Evolutionary conservation across 2,113 vertebrate species (phyloP), one percentile per base, ranked within the genome.

Genomic region (Syrmaticus mikado): DNA sequence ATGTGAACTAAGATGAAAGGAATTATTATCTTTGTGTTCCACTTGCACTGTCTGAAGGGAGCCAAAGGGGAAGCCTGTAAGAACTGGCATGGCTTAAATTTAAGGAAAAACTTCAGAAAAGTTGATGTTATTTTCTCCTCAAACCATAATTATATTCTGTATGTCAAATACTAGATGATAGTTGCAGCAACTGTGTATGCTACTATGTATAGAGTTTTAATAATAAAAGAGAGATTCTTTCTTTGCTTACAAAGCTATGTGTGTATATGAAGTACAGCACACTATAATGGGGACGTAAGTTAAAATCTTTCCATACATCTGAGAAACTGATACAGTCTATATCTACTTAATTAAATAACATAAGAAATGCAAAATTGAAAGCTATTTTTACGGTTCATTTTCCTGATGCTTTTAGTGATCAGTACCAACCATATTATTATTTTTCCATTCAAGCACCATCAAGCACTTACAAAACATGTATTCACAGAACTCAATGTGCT

Each of bases 21-120:
- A 94, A 38, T 81, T 78, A n/a, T 65, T 82, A 87, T 92, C 78
- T 67, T 90, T 92, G 55, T 81, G 52, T 48, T 40, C 62, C 74
- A 70, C 48, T 94, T 84, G 70, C 38, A 12, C 32, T 61, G 5
- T 13, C 67, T 34, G 81, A 89, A 84, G 22, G 55, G 41, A 83
- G n/a, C 60, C 20, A n/a, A 17, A 27, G 36, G 89, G 4, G 43
- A 86, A 85, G 71, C 61, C 45, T 93, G 82, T 52, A 73, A 73
- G 34, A 93, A 90, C 21, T 91, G 74, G 32, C 28, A 89, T 21
- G 16, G 22, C 34, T 82, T 74, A 91, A 64, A 72, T 70, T 70
- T 53, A 73, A 68, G 55, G 58, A 32, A 85, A 67, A 78, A 38
- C 28, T 83, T 88, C 77, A 65, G 41, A 80, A 85, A 28, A 74